These are phyloP conservation scores for Sebastes jordani DNA, from an alignment of 2,797 vertebrate genomes.

Conservation along the genomic window DNA sequence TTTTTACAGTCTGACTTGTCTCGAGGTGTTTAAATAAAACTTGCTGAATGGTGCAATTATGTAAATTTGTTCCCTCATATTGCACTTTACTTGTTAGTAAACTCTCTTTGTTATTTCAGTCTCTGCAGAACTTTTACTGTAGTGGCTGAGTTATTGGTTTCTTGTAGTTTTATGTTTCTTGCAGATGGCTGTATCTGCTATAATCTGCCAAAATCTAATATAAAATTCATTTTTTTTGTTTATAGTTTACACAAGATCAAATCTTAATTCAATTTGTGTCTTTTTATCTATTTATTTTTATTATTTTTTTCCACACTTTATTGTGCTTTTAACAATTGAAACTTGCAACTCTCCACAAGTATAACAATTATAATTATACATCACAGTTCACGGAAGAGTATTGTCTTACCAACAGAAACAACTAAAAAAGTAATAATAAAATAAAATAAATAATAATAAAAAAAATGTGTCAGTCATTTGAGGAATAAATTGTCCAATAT, in stretches of 20 bases:
- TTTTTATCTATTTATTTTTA: too few species aligned
- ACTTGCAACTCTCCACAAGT: too few species aligned
- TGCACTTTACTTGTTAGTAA: not conserved
- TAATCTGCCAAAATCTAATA: not conserved
- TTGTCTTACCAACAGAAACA: too few species aligned
- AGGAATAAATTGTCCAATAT: not conserved
- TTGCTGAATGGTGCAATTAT: not conserved
- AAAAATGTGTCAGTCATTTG: not conserved
- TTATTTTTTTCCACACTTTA: too few species aligned
- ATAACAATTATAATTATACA: too few species aligned
- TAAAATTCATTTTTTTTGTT: not conserved
- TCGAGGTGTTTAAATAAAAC: conserved; percentile 25
- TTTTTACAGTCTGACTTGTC: conserved; percentile 8
- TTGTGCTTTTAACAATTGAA: too few species aligned
- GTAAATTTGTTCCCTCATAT: not conserved
- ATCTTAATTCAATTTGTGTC: not conserved
- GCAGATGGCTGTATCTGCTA: not conserved
- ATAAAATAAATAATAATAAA: too few species aligned
- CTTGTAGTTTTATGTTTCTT: not conserved
- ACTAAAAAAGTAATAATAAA: too few species aligned
- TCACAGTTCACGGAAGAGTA: too few species aligned
- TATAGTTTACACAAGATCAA: not conserved
- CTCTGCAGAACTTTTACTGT: not conserved
- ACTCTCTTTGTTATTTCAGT: not conserved
- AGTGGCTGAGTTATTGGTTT: not conserved